Conservation (phyloP, 2,113 vertebrate species). For the Erythrocercus mccallii region DNA sequence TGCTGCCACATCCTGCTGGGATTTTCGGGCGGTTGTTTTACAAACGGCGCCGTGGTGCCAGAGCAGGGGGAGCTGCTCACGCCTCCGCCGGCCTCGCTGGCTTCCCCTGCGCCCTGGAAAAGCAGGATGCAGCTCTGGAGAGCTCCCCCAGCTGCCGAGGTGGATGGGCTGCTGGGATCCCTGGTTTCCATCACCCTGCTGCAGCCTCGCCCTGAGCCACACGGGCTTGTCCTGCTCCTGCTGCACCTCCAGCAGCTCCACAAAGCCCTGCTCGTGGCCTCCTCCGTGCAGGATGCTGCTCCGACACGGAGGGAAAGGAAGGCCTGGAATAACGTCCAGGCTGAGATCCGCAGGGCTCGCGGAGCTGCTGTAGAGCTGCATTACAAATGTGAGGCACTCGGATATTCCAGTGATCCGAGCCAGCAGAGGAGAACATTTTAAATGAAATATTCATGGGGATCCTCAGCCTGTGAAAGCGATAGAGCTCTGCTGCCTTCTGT, state of each 20-base stretch:
- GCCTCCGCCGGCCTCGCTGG: fast-evolving
- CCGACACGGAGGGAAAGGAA: neutral
- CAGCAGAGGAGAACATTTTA: neutral
- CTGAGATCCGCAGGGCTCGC: neutral
- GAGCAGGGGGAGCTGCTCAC: neutral
- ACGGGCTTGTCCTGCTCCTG: fast-evolving
- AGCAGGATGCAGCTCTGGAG: fast-evolving
- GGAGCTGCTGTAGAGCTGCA: neutral
- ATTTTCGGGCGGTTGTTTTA: neutral
- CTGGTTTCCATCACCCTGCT: fast-evolving
- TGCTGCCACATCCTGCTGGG: neutral
- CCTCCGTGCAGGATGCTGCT: neutral
- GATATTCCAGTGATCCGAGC: neutral
- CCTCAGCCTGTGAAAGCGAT: neutral
- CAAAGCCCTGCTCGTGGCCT: fast-evolving
- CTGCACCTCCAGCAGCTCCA: neutral
- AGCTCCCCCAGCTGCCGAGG: neutral
- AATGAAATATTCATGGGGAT: conserved; percentile 44
- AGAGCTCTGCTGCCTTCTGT: conserved; percentile 29
- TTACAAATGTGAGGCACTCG: neutral
- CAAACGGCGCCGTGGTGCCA: neutral
- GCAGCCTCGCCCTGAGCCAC: neutral
- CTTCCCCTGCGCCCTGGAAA: fast-evolving
- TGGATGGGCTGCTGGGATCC: neutral
- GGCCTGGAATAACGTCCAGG: neutral